Conservation (phyloP, 2,888 invertebrate species). For the Iselma pallidipennis region DNA sequence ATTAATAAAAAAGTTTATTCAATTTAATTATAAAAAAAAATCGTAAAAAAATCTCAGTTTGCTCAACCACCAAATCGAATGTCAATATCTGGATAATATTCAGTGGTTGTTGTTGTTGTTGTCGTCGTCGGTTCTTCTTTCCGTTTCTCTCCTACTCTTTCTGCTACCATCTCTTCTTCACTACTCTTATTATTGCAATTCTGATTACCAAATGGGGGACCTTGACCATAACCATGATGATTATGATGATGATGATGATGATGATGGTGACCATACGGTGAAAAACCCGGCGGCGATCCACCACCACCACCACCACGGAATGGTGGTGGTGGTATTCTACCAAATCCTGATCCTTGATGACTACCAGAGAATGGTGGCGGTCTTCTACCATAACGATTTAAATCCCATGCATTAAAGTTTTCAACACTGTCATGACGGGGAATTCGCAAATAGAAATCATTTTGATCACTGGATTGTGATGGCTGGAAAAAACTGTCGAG, state of each 20-base stretch:
- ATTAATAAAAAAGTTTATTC: conserved; percentile 4
- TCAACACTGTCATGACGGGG: no score
- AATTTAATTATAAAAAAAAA: neutral
- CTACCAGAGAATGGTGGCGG: no score
- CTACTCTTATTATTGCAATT: conserved; percentile 1
- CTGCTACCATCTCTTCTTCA: neutral
- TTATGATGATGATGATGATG: neutral
- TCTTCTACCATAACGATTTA: no score
- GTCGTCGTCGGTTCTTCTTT: neutral
- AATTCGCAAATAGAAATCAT: no score
- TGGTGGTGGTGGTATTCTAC: no score
- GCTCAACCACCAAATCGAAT: conserved; percentile 12
- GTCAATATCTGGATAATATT: conserved; percentile 14
- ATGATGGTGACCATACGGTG: neutral
- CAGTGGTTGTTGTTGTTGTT: conserved; percentile 3
- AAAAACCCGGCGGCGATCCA: neutral
- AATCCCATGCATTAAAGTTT: no score
- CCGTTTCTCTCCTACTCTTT: neutral
- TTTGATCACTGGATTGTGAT: no score
- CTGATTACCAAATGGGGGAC: conserved; percentile 1
- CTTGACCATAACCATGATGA: neutral
- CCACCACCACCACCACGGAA: no score
- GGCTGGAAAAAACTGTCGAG: no score
- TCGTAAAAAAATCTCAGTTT: neutral
- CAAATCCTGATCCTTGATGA: no score